phyloP scores from a whole-genome alignment of 2,888 invertebrate genomes.

The Xestia ashworthii region DNA sequence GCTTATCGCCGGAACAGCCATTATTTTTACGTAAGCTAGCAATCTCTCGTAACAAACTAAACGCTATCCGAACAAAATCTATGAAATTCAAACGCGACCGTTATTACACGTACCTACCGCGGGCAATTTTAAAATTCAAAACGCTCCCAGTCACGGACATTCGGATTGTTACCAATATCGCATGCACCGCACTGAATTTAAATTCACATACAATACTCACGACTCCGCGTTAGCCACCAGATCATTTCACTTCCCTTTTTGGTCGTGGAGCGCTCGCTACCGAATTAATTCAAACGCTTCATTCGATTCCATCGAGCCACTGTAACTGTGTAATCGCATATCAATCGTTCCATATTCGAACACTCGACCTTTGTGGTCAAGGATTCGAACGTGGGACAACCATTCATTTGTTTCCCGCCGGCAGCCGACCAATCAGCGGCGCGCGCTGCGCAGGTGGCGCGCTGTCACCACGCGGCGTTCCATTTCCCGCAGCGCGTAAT shows the following conservation, averaged over 20 bases:
- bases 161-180: conserved; percentile 84
- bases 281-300: conserved; percentile 73
- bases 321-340: conserved; percentile 76
- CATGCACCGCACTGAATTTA: conserved; percentile 80
- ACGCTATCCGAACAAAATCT: conserved; percentile 69
- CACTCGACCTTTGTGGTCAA: conserved; percentile 79
- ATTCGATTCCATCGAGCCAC: conserved; percentile 75
- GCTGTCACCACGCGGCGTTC: conserved; percentile 84
- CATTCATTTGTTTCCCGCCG: conserved; percentile 80
- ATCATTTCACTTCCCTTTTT: conserved; percentile 74
- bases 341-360: conserved; percentile 83
- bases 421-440: conserved; percentile 74
- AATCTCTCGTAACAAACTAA: conserved; percentile 58
- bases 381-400: conserved; percentile 74
- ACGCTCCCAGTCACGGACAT: conserved; percentile 76
- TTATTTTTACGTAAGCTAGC: conserved; percentile 46
- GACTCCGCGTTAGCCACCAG: conserved; percentile 66
- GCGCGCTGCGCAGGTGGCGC: conserved; percentile 80
- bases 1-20: conserved; percentile 37
- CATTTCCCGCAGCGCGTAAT: conserved; percentile 87
- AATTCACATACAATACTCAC: conserved; percentile 75
- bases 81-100: conserved; percentile 74
- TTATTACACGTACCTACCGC: conserved; percentile 67
- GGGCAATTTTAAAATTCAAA: conserved; percentile 83
- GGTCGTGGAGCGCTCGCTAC: conserved; percentile 74